These are phyloP conservation scores for Drosophila birchii DNA, from an alignment of 2,888 invertebrate species.

Conservation along the genomic window DNA sequence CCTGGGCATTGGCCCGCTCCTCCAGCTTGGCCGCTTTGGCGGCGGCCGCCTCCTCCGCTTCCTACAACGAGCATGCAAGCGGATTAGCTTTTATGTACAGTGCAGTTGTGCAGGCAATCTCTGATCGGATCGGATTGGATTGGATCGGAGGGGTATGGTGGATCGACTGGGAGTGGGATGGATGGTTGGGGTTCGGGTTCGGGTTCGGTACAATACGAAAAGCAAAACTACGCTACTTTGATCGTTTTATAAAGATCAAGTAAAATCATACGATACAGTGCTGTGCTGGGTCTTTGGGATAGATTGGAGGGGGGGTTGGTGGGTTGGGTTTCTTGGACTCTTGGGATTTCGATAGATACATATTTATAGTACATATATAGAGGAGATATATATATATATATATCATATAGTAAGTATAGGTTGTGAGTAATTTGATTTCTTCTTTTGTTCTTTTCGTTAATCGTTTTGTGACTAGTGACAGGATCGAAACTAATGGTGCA, in stretches of 20 bases:
- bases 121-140: slow-evolving; percentile 22
- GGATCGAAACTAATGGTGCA: slow-evolving; percentile 60
- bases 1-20: slow-evolving; percentile 86
- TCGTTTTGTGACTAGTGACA: slow-evolving; percentile 41
- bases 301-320: slow-evolving; percentile 1
- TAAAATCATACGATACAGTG: slow-evolving; percentile 51
- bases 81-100: slow-evolving; percentile 31
- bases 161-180: background rate
- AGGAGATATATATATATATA: slow-evolving; percentile 29
- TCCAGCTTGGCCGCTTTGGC: slow-evolving; percentile 86
- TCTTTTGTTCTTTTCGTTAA: slow-evolving; percentile 67
- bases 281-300: slow-evolving; percentile 51
- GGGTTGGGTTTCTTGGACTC: background rate
- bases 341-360: slow-evolving; percentile 16
- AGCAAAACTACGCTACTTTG: slow-evolving; percentile 37
- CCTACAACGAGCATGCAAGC: slow-evolving; percentile 86
- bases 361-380: slow-evolving; percentile 19
- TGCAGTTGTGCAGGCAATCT: slow-evolving; percentile 15
- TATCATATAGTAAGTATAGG: slow-evolving; percentile 37
- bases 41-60: slow-evolving; percentile 93
- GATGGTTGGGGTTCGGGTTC: too few relatives aligned
- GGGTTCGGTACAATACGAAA: slow-evolving; percentile 28
- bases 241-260: slow-evolving; percentile 35
- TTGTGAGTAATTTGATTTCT: slow-evolving; percentile 58
- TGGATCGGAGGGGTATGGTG: slow-evolving; percentile 2